phyloP scores from a whole-genome alignment of 2,113 vertebrate species.

The Heterotilapia buettikoferi region DNA sequence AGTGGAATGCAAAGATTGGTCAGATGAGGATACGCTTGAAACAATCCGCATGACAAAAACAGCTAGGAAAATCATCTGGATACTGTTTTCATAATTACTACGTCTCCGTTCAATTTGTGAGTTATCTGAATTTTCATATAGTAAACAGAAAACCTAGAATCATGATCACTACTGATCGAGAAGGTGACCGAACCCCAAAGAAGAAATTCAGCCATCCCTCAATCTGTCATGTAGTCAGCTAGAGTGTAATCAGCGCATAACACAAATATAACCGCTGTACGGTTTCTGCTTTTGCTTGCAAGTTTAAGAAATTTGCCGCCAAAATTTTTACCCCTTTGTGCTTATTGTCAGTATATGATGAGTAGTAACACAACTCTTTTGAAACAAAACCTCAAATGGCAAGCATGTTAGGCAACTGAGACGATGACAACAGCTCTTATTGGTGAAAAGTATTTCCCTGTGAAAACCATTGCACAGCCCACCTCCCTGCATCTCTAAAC shows the following conservation, averaged over 20 bases:
- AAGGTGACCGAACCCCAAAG: neutral
- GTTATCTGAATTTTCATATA: neutral
- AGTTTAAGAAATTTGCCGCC: neutral
- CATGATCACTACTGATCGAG: neutral
- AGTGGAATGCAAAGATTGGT: slow-evolving; percentile 41
- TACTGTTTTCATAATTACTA: neutral
- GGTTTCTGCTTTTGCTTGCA: neutral
- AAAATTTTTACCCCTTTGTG: neutral
- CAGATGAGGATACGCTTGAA: slow-evolving; percentile 54
- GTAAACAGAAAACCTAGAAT: neutral
- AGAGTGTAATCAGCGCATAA: neutral
- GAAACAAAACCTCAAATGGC: slow-evolving; percentile 21
- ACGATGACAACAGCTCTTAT: slow-evolving; percentile 25
- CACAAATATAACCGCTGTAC: neutral
- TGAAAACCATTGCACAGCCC: slow-evolving; percentile 5
- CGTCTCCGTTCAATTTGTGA: neutral
- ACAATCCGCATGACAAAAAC: slow-evolving; percentile 33
- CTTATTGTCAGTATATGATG: neutral
- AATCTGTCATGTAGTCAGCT: neutral
- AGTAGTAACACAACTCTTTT: neutral
- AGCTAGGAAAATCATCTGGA: neutral
- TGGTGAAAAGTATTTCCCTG: slow-evolving; percentile 12
- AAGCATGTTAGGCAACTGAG: slow-evolving; percentile 28
- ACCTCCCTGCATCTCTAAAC: neutral
- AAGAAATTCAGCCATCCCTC: neutral